Evolutionary conservation across 2,888 invertebrate genomes (phyloP).

Genomic region (Leptopterna dolabrata): DNA sequence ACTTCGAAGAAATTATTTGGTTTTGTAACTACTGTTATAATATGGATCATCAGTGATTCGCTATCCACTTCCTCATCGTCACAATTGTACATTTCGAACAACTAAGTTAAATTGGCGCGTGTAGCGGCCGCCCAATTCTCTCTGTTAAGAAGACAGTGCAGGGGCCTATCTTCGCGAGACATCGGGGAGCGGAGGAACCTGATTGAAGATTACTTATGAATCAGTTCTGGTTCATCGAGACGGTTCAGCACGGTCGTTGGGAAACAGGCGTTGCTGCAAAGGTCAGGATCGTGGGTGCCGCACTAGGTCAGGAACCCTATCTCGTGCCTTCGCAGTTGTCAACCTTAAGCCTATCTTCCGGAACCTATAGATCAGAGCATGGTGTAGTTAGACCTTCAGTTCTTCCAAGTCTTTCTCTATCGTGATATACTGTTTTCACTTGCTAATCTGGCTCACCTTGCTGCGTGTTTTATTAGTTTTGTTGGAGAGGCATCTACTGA

Average conservation of each 20-base stretch:
- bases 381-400: neutral
- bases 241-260: neutral
- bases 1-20: too few species aligned
- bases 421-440: neutral
- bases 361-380: constrained; percentile 11
- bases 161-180: neutral
- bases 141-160: neutral
- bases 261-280: neutral
- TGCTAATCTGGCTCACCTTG: neutral
- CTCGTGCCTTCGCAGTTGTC: neutral
- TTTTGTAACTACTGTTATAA: too few species aligned
- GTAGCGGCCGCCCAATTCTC: neutral
- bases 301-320: neutral
- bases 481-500: neutral
- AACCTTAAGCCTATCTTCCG: constrained; percentile 13
- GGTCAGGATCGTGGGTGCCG: constrained; percentile 6
- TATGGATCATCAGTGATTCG: too few species aligned
- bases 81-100: too few species aligned
- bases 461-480: neutral
- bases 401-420: neutral
- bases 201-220: neutral
- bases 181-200: neutral
- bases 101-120: neutral
- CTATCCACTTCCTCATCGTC: too few species aligned
- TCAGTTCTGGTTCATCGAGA: neutral